These are phyloP conservation scores for Drosophila engyochracea DNA, from an alignment of 2,888 invertebrate genomes.

Conservation along the genomic window DNA sequence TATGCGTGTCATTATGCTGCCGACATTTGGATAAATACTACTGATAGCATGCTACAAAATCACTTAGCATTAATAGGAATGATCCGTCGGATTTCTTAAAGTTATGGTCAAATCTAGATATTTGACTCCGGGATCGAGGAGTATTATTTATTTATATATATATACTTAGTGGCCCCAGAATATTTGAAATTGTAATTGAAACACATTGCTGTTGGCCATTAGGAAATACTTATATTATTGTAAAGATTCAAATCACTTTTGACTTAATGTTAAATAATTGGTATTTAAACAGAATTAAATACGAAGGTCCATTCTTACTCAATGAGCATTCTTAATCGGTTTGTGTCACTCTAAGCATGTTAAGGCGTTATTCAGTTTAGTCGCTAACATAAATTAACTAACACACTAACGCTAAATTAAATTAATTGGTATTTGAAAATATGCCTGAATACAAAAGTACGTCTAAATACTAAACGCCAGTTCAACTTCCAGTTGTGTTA, in stretches of 20 bases:
- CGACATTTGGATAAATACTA: too few species aligned
- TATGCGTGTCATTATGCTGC: too few species aligned
- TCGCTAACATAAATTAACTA: conserved; percentile 61
- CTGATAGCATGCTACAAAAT: too few species aligned
- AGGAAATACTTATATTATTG: conserved; percentile 65
- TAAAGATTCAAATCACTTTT: conserved; percentile 69
- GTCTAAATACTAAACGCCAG: conserved; percentile 40
- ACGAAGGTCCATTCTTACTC: conserved; percentile 43
- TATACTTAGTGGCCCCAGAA: background rate
- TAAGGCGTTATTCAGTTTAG: conserved; percentile 44
- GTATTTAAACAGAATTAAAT: conserved; percentile 51
- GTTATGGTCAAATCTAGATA: too few species aligned
- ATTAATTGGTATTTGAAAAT: conserved; percentile 33
- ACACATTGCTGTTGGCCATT: conserved; percentile 36
- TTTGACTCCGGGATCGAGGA: background rate
- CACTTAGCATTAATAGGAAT: too few species aligned
- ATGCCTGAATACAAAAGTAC: conserved; percentile 19
- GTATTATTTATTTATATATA: too few species aligned
- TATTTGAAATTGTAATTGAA: conserved; percentile 4
- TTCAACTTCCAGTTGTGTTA: conserved; percentile 58
- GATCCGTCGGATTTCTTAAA: too few species aligned
- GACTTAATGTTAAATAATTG: conserved; percentile 59
- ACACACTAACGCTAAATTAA: conserved; percentile 39
- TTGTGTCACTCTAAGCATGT: conserved; percentile 30
- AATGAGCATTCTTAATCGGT: conserved; percentile 69